A percentile compares a stretch with the other conserved stretches of the same genome.
Conservation (phyloP, 1,140 invertebrate genomes). For the Musca vetustissima region DNA sequence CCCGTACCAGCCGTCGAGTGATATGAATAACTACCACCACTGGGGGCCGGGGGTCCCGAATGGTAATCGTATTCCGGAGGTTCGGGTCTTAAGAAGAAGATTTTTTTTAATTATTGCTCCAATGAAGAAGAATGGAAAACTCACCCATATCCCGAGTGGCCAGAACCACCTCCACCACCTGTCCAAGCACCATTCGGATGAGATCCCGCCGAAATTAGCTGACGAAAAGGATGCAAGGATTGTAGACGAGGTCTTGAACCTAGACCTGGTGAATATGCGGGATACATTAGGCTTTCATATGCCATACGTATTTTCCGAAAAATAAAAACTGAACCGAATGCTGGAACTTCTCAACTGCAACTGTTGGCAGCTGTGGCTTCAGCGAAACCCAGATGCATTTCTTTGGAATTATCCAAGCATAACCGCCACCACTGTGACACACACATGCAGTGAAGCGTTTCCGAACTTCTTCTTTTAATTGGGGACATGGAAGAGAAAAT, state of each 20-base stretch:
- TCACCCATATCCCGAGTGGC: constrained; percentile 51
- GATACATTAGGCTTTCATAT: background rate
- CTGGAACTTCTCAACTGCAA: background rate
- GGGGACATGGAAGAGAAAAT: too few relatives aligned
- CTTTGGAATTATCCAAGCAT: too few relatives aligned
- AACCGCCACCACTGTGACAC: too few relatives aligned
- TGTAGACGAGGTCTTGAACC: constrained; percentile 2
- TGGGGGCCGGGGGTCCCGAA: constrained; percentile 7
- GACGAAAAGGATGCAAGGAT: constrained; percentile 7
- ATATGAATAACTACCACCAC: constrained; percentile 25
- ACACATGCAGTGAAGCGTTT: too few relatives aligned
- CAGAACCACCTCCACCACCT: constrained; percentile 30
- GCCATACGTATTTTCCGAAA: background rate
- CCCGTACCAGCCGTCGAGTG: constrained; percentile 14
- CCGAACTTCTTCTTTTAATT: too few relatives aligned
- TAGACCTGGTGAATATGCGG: background rate
- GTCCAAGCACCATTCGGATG: constrained; percentile 42
- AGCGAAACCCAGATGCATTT: too few relatives aligned
- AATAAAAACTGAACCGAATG: too few relatives aligned
- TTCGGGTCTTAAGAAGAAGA: background rate
- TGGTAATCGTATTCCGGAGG: constrained; percentile 11
- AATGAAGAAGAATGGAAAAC: constrained; percentile 12
- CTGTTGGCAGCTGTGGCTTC: background rate
- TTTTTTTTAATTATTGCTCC: too few relatives aligned
- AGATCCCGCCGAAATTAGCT: constrained; percentile 32